These are phyloP conservation scores for Peromyscus californicus DNA, from an alignment of 2,113 vertebrate species.

Conservation along the genomic window DNA sequence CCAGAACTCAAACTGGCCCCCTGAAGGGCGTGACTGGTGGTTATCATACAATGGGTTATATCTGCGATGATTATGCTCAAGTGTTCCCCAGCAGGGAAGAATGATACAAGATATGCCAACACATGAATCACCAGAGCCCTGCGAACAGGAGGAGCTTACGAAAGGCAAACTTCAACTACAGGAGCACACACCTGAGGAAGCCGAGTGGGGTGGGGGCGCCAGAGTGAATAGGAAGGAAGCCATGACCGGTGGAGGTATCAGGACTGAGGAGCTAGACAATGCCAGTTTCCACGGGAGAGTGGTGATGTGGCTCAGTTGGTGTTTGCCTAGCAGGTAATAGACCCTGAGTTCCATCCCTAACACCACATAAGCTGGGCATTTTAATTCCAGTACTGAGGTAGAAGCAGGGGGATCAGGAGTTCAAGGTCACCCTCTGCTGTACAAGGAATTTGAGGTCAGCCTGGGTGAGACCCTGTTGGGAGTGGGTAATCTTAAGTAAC, in stretches of 20 bases:
- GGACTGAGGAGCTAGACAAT: not conserved
- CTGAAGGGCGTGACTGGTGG: not conserved
- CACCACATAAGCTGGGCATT: not conserved
- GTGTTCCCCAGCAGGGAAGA: not conserved
- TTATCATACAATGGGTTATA: not conserved
- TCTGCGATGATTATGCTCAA: not conserved
- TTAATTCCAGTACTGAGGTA: not conserved
- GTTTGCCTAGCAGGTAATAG: not conserved
- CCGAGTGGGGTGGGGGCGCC: not conserved
- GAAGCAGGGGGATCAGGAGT: not conserved
- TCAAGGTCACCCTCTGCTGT: not conserved
- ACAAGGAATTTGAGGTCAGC: not conserved
- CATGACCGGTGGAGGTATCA: not conserved
- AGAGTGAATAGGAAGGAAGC: not conserved
- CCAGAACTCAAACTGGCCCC: not conserved
- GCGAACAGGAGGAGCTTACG: not conserved
- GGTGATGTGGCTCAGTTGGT: not conserved
- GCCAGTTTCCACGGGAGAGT: not conserved
- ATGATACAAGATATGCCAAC: not conserved
- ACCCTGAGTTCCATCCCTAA: not conserved
- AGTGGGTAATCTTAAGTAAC: not conserved
- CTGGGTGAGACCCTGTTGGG: too few species aligned
- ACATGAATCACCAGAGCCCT: constrained; percentile 7
- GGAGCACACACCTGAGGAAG: not conserved
- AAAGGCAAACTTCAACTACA: constrained; percentile 3